phyloP scores from a whole-genome alignment of 2,797 vertebrate genomes.

The Erithacus rubecula region DNA sequence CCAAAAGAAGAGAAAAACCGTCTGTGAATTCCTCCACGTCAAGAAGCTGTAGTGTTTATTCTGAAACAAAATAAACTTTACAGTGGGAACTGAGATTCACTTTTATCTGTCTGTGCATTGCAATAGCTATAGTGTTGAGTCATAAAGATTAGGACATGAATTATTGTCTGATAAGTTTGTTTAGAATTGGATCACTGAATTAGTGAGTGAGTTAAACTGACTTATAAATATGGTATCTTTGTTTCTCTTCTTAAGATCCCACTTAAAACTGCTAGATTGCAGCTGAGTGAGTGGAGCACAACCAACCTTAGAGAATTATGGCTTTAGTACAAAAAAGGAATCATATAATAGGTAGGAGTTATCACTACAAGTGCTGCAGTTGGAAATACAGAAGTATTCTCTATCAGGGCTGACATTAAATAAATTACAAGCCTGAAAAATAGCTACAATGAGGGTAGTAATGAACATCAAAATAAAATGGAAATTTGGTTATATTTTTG shows the following conservation, averaged over 20 bases:
- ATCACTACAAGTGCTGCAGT: neutral
- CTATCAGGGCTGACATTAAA: neutral
- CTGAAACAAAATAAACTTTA: constrained; percentile 45
- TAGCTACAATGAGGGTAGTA: neutral
- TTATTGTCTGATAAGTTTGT: neutral
- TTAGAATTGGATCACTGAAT: neutral
- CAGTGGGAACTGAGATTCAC: neutral
- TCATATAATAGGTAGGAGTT: neutral
- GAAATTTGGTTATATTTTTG: neutral
- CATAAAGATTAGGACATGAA: neutral
- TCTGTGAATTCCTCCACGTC: constrained; percentile 24
- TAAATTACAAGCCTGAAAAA: neutral
- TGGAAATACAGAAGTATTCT: neutral
- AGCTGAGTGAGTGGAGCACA: neutral
- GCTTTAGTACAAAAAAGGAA: neutral
- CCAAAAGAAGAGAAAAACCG: constrained; percentile 63
- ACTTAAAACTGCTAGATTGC: neutral
- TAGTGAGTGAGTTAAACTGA: neutral
- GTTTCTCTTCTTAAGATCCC: neutral
- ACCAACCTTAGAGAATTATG: neutral
- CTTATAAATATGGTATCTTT: neutral
- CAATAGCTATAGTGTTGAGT: neutral
- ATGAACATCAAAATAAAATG: neutral
- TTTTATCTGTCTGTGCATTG: neutral
- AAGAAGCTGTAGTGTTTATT: constrained; percentile 39